Conservation (phyloP, 2,797 vertebrate species). For the Leuciscus waleckii region DNA sequence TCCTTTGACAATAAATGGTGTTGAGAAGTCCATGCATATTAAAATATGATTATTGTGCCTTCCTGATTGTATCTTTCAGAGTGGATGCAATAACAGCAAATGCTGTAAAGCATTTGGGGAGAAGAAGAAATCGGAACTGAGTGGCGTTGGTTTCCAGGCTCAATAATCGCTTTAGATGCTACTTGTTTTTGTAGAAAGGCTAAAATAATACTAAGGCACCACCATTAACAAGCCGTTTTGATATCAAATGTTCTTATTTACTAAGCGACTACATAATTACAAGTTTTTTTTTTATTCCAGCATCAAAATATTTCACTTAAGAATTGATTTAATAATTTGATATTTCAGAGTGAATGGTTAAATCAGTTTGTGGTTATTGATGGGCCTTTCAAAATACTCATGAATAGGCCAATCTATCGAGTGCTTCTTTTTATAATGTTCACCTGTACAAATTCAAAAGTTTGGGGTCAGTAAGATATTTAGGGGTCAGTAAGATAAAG, state of each 20-base stretch:
- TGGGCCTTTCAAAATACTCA: neutral
- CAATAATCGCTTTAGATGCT: neutral
- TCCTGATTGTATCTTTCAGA: conserved; percentile 27
- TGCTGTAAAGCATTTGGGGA: conserved; percentile 7
- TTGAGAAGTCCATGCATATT: conserved; percentile 25
- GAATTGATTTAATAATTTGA: neutral
- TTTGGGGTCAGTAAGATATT: neutral
- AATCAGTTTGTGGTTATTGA: neutral
- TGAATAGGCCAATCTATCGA: neutral
- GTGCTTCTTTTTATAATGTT: neutral
- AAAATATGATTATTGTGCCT: conserved; percentile 21
- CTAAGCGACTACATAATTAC: too few relatives aligned
- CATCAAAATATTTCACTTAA: neutral
- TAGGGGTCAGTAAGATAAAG: neutral
- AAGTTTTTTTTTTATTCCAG: neutral
- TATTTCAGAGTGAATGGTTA: neutral
- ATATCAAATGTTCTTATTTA: neutral
- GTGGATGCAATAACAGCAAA: conserved; percentile 5
- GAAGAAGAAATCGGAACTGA: neutral
- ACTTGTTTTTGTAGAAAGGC: neutral
- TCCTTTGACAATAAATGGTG: conserved; percentile 60
- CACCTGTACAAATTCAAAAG: neutral
- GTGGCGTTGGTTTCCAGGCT: neutral
- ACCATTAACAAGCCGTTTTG: neutral
- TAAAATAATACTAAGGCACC: neutral